Evolutionary conservation across 2,888 invertebrate genomes (phyloP).

Genomic region (Conchocele bisecta): DNA sequence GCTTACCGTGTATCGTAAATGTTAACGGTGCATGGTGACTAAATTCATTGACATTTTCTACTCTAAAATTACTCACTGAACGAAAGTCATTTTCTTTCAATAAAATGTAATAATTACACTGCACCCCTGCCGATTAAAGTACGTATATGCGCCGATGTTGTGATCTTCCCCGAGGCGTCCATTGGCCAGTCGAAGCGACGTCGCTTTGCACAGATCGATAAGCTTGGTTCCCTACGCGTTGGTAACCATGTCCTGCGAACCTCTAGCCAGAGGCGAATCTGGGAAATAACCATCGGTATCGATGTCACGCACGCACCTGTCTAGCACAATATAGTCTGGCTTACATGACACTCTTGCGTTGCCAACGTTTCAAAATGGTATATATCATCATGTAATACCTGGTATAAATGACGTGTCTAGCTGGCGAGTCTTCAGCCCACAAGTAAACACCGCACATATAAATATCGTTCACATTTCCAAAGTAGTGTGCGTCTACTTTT

Average conservation of each 20-base stretch:
- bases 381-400: not conserved
- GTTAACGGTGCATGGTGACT: constrained; percentile 1
- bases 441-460: not conserved
- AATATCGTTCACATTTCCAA: not conserved
- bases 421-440: not conserved
- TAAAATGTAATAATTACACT: constrained; percentile 8
- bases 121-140: not conserved
- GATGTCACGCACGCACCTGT: not conserved
- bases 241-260: not conserved
- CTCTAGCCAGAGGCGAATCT: not conserved
- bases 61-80: not conserved
- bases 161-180: not conserved
- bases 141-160: not conserved
- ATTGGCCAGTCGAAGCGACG: constrained; percentile 1
- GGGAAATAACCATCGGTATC: not conserved
- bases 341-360: not conserved
- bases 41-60: not conserved
- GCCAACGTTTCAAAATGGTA: not conserved
- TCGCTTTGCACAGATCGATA: constrained; percentile 8
- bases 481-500: not conserved
- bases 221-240: not conserved
- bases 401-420: not conserved
- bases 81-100: not conserved
- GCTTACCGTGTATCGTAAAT: not conserved
- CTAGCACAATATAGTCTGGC: not conserved